A percentile compares a stretch with the other conserved stretches of the same genome.
Evolutionary conservation across 1,140 invertebrate species (phyloP).

Genomic region (Diprion similis): DNA sequence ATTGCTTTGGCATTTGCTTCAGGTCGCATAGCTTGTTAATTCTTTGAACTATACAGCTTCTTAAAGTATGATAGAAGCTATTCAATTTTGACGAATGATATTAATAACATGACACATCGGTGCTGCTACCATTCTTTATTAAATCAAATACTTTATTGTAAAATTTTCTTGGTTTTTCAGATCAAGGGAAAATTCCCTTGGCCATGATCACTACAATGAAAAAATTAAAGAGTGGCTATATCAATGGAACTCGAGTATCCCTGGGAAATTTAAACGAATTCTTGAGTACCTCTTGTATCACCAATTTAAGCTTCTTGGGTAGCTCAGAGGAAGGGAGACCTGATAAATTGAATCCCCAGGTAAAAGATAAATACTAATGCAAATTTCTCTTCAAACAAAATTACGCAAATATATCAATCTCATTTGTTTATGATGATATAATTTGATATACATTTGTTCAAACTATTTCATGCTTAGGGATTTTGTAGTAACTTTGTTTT

Average conservation of each 20-base stretch:
- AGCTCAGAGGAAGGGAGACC: constrained; percentile 91
- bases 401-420: background rate
- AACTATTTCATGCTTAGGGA: no score
- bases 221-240: constrained; percentile 98
- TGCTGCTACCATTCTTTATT: background rate
- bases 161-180: constrained; percentile 59
- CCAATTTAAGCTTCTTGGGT: constrained; percentile 92
- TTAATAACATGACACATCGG: background rate
- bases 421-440: no score
- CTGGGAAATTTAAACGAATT: constrained; percentile 92
- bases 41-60: background rate
- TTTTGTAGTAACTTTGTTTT: constrained; percentile 20
- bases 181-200: constrained; percentile 89
- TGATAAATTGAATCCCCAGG: constrained; percentile 67
- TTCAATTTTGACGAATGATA: background rate
- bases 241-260: constrained; percentile 95
- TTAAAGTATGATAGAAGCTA: background rate
- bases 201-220: constrained; percentile 98
- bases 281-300: constrained; percentile 93
- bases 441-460: no score
- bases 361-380: constrained; percentile 24
- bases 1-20: no score
- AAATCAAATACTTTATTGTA: background rate
- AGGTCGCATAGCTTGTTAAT: background rate
- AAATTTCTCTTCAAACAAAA: background rate